Percentiles rank a stretch among this genome's conserved stretches.
These are phyloP conservation scores for Phalacrocorax aristotelis DNA, from an alignment of 2,113 vertebrate genomes.

Conservation along the genomic window DNA sequence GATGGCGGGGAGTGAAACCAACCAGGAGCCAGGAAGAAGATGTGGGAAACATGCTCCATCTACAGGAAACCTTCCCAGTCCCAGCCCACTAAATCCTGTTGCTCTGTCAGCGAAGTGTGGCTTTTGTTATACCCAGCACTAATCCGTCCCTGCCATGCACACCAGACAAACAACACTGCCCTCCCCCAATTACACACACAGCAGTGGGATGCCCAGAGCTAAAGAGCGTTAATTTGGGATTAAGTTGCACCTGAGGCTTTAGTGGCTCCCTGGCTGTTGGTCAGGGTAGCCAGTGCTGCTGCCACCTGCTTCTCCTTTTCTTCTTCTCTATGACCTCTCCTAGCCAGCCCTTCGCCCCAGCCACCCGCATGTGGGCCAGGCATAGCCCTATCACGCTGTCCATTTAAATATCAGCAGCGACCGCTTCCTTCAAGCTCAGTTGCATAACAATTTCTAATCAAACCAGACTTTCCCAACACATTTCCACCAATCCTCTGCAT, in stretches of 20 bases:
- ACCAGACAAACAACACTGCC: neutral
- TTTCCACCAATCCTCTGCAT: neutral
- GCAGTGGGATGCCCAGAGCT: neutral
- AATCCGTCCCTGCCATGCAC: neutral
- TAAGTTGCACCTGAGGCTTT: neutral
- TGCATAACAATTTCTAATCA: neutral
- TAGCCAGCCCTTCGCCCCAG: neutral
- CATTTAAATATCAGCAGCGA: neutral
- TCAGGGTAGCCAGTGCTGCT: neutral
- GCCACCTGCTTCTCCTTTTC: neutral
- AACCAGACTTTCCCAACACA: neutral
- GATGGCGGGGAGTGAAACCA: neutral
- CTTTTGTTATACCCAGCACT: neutral
- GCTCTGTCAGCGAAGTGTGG: neutral
- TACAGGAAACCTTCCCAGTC: neutral
- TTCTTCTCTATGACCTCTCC: neutral
- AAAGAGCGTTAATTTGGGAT: neutral
- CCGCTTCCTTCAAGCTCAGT: neutral
- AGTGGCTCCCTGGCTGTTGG: neutral
- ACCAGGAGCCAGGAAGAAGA: neutral
- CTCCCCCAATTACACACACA: neutral
- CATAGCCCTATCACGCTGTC: neutral
- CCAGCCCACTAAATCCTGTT: neutral
- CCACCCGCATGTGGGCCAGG: neutral
- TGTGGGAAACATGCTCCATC: neutral